phyloP scores from a whole-genome alignment of 2,888 invertebrate genomes.

The Hipparchia sbordonii region DNA sequence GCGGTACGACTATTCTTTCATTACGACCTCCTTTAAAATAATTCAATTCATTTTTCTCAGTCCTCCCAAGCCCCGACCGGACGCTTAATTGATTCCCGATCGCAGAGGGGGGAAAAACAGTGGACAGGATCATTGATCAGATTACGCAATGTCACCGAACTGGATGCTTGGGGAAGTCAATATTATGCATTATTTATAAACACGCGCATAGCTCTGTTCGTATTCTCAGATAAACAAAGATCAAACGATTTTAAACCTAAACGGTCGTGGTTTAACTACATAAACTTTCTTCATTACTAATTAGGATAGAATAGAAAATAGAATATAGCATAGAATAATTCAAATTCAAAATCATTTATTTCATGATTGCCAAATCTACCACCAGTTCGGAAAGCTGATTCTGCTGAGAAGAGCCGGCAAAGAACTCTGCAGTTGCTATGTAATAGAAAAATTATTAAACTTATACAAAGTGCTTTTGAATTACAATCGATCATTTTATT shows the following conservation, averaged over 20 bases:
- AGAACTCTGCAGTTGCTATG: too few relatives aligned
- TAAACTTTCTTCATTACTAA: background rate
- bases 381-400: too few relatives aligned
- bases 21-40: slow-evolving; percentile 54
- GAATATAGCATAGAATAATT: too few relatives aligned
- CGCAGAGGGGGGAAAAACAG: slow-evolving; percentile 55
- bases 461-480: too few relatives aligned
- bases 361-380: too few relatives aligned
- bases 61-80: slow-evolving; percentile 52
- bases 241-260: slow-evolving; percentile 16
- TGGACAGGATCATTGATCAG: slow-evolving; percentile 75
- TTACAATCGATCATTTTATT: too few relatives aligned
- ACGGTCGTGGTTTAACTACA: background rate
- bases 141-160: slow-evolving; percentile 79
- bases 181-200: slow-evolving; percentile 72
- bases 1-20: slow-evolving; percentile 51
- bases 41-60: slow-evolving; percentile 57
- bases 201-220: slow-evolving; percentile 49
- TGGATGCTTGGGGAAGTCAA: slow-evolving; percentile 69
- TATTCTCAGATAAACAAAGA: slow-evolving; percentile 41
- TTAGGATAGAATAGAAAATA: too few relatives aligned
- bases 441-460: too few relatives aligned
- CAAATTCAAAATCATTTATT: too few relatives aligned
- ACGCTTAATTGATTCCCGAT: slow-evolving; percentile 73
- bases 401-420: too few relatives aligned